Base-by-base conservation (phyloP, 2,797 vertebrate genomes). In the Furcifer pardalis region DNA sequence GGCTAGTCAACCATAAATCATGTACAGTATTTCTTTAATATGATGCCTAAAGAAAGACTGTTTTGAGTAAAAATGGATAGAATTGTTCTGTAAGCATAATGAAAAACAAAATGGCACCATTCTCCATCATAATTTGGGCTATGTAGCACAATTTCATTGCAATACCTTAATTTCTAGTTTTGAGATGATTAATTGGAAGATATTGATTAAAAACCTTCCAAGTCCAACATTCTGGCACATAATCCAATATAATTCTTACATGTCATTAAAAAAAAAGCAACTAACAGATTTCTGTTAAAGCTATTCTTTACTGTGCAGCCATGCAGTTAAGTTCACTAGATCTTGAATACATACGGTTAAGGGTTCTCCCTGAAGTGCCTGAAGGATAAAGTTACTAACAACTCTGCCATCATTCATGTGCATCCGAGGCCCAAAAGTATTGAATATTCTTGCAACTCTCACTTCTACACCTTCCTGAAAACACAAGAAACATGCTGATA, bases 361-460 rank as follows among this genome's bases (percentile, higher is more conserved):
- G 0, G 98, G 97, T 92, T 99, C 98, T 90, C 97, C 98, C 88
- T 99, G 99, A 1, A 99, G 97, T 30, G 98, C 98, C 92, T 99
- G 99, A 80, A 99, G 95, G 94, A 99, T 98, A 94, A 99, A 99
- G 95, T 99, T 99, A 94, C 99, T 99, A 95, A 99, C 99, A 37
- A 99, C 99, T 35, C 99, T 97, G 30, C 99, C 99, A 0, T 99
- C 99, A 0, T 99, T 99, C 99, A 99, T 99, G 94, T 99, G 99
- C 99, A 99, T 99, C 44, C 99, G 96, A 25, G 98, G 98, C 56
- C 99, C 98, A 81, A 99, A 99, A 0, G 98, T 99, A 94, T 99
- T 99, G 95, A 99, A 99, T 95, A 99, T 99, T 84, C 98, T 96
- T 1, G 99, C 98, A 92, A 99, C 98, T 5, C 99, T 95, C 77